These are phyloP conservation scores for Quadriops clusia DNA, from an alignment of 2,888 invertebrate genomes.

Conservation along the genomic window DNA sequence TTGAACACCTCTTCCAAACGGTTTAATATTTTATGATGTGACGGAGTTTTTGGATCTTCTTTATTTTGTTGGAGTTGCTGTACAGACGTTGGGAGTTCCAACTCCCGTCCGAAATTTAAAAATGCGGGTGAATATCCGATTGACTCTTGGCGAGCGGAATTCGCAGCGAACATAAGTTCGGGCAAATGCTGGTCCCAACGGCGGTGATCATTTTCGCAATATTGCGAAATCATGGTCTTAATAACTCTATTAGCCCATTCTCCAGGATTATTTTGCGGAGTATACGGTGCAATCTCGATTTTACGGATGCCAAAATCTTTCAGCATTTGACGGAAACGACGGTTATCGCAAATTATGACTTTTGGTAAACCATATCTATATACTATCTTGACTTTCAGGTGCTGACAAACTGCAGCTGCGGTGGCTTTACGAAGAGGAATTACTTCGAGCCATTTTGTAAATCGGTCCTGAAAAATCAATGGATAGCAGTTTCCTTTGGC, in stretches of 20 bases:
- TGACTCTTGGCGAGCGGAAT: constrained; percentile 18
- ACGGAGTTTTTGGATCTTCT: too few relatives aligned
- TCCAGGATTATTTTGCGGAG: constrained; percentile 26
- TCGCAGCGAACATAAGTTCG: constrained; percentile 21
- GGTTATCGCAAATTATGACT: constrained; percentile 20
- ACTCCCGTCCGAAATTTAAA: constrained; percentile 19
- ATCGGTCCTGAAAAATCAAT: constrained; percentile 22
- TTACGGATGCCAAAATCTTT: constrained; percentile 14
- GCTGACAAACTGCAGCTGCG: constrained; percentile 9
- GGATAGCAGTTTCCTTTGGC: constrained; percentile 18
- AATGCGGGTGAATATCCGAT: constrained; percentile 20
- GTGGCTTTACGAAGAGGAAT: constrained; percentile 17
- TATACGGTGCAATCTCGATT: constrained; percentile 19
- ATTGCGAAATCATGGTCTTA: constrained; percentile 26
- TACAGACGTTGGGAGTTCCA: constrained; percentile 6
- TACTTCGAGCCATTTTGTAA: constrained; percentile 19
- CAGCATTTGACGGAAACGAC: constrained; percentile 12
- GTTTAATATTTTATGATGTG: too few relatives aligned
- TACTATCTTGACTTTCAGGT: constrained; percentile 10
- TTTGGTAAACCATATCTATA: constrained; percentile 12
- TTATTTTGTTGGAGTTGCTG: not conserved
- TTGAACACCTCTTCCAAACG: too few relatives aligned
- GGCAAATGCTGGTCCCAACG: constrained; percentile 19
- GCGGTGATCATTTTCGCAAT: constrained; percentile 20
- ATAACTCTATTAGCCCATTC: constrained; percentile 25